Base-by-base conservation (phyloP, 1,140 invertebrate genomes). In the Drosophila pseudoobscura region DNA sequence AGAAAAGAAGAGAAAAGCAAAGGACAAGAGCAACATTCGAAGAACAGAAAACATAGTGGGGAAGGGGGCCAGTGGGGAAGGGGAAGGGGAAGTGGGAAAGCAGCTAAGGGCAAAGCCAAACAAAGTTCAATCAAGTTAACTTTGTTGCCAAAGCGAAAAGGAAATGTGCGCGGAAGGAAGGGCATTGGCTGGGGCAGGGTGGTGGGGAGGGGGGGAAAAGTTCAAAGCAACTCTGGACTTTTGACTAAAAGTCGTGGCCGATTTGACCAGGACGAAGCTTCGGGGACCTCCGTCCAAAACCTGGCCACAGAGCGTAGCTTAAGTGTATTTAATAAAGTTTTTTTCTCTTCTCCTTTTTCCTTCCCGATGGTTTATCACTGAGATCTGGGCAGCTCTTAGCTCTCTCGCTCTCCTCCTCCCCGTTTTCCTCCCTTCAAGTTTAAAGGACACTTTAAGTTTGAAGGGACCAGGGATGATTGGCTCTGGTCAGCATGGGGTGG, bases 81-180 rank as follows among this genome's bases (percentile, higher is more conserved):
- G 22, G 47, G 56, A 63, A 62, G 29, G 7, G 29, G 29, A 62
- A 83, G 63, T 82, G 63, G 78, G 64, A 85, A 85, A 87, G 59
- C 77, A 87, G 82, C 82, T 87, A 78, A 87, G 75, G 82, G 82
- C 82, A 82, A 87, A 87, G 82, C 82, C 82, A 88, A 87, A 87
- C 83, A 88, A 88, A 88, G 83, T 88, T 88, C 83, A 88, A 88
- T 88, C 83, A 88, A 88, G 83, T 88, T 88, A 88, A 88, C 83
- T 88, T 88, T 88, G 83, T 88, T 88, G 72, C 75, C 70, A 84
- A 85, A 79, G 80, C 61, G 66, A 69, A 61, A 61, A 54, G 53
- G 47, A 63, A 64, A 65, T 58, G 49, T 43, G 55, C 24, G 63
- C 64, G 43, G 44, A 26, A 59, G 43, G 35, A 39, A 39, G 52